Conservation (phyloP, 2,888 invertebrate genomes). For the Oligia latruncula region DNA sequence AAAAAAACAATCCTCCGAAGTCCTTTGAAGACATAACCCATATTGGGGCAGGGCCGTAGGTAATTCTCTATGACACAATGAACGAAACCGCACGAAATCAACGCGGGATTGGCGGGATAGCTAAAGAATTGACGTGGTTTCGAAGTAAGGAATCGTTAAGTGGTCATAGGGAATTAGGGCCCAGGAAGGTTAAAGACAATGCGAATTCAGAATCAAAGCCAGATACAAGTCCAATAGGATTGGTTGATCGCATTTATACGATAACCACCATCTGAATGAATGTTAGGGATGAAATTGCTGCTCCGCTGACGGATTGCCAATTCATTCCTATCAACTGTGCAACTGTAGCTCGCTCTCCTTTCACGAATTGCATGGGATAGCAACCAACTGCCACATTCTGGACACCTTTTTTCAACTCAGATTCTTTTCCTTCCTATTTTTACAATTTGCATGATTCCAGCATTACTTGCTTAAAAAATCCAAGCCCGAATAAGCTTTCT, state of each 20-base stretch:
- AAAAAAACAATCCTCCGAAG: not conserved
- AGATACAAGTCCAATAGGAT: not conserved
- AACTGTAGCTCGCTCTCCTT: constrained; percentile 17
- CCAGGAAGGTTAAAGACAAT: not conserved
- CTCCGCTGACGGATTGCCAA: constrained; percentile 50
- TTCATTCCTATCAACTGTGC: constrained; percentile 43
- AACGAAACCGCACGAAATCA: no score
- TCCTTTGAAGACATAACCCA: not conserved
- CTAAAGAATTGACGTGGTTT: no score
- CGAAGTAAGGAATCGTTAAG: no score
- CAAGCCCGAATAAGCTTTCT: constrained; percentile 2
- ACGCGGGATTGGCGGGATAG: no score
- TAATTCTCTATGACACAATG: no score
- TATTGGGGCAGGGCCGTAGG: not conserved
- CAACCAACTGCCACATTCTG: constrained; percentile 34
- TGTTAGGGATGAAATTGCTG: constrained; percentile 22
- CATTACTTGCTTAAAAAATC: constrained; percentile 18
- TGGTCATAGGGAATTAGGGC: no score
- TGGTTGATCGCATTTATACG: constrained; percentile 7
- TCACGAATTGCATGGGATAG: constrained; percentile 42
- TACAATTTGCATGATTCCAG: not conserved
- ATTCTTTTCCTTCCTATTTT: constrained; percentile 7
- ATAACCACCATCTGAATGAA: constrained; percentile 17
- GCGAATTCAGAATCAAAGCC: constrained; percentile 1
- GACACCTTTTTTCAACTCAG: constrained; percentile 5